phyloP scores from a whole-genome alignment of 2,113 vertebrate genomes.

The Coreoperca whiteheadi region DNA sequence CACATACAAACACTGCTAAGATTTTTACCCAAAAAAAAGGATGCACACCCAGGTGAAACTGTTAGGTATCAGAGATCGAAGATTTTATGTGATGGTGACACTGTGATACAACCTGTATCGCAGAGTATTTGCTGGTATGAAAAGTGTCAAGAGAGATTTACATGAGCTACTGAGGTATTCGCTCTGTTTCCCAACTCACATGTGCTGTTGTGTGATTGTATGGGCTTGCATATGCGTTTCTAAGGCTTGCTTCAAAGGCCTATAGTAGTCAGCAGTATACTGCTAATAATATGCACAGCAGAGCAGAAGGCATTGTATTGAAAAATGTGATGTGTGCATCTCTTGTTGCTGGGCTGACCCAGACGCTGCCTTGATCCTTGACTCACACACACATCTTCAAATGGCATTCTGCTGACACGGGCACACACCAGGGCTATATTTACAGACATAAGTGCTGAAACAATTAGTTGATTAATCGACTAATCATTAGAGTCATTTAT shows the following conservation, averaged over 20 bases:
- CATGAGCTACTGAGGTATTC: background rate
- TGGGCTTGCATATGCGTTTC: conserved; percentile 1
- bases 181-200: background rate
- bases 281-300: conserved; percentile 50
- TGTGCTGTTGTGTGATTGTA: background rate
- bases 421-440: conserved; percentile 1
- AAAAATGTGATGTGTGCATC: conserved; percentile 47
- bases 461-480: conserved; percentile 30
- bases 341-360: conserved; percentile 48
- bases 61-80: background rate
- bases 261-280: conserved; percentile 14
- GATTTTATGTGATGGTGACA: conserved; percentile 5
- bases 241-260: conserved; percentile 18
- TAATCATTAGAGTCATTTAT: background rate
- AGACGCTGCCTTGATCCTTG: conserved; percentile 45
- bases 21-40: conserved; percentile 4
- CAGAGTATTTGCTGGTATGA: background rate
- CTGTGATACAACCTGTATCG: background rate
- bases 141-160: background rate
- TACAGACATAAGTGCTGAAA: background rate
- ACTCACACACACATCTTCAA: conserved; percentile 33
- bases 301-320: conserved; percentile 52
- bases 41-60: conserved; percentile 9
- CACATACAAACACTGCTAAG: background rate
- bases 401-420: conserved; percentile 26